Evolutionary conservation across 1,140 invertebrate genomes (phyloP).

Genomic region (Radopholus similis): DNA sequence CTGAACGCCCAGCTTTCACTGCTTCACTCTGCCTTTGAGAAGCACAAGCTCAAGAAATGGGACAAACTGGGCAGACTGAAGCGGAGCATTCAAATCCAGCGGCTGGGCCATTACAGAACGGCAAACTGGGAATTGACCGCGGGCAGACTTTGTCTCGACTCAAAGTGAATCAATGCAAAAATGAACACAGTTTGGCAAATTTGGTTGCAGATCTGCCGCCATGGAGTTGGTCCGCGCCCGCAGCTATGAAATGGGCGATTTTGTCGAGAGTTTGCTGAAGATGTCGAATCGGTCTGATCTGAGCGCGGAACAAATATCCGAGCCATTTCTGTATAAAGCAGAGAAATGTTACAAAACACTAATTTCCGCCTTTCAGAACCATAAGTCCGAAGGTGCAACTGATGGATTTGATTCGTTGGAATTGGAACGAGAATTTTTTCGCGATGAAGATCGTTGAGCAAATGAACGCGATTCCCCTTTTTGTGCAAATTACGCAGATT

Average conservation of each 20-base stretch:
- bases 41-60: slow-evolving; percentile 37
- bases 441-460: slow-evolving; percentile 61
- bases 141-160: slow-evolving; percentile 34
- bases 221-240: slow-evolving; percentile 27
- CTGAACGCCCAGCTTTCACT: slow-evolving; percentile 28
- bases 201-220: slow-evolving; percentile 35
- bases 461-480: slow-evolving; percentile 84
- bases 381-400: slow-evolving; percentile 19
- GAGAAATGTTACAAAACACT: background rate
- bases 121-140: slow-evolving; percentile 47
- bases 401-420: slow-evolving; percentile 39
- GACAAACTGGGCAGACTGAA: slow-evolving; percentile 34
- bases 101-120: slow-evolving; percentile 24
- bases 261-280: slow-evolving; percentile 26
- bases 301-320: slow-evolving; percentile 28
- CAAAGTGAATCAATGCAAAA: slow-evolving; percentile 26
- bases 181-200: background rate
- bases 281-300: slow-evolving; percentile 19
- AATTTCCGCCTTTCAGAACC: slow-evolving; percentile 8
- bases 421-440: slow-evolving; percentile 40
- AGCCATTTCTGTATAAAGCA: slow-evolving; percentile 34
- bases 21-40: slow-evolving; percentile 30
- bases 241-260: slow-evolving; percentile 44
- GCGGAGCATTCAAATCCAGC: slow-evolving; percentile 11
- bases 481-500: slow-evolving; percentile 90